Conservation (phyloP, 2,113 vertebrate species). For the Scolopax mira region DNA sequence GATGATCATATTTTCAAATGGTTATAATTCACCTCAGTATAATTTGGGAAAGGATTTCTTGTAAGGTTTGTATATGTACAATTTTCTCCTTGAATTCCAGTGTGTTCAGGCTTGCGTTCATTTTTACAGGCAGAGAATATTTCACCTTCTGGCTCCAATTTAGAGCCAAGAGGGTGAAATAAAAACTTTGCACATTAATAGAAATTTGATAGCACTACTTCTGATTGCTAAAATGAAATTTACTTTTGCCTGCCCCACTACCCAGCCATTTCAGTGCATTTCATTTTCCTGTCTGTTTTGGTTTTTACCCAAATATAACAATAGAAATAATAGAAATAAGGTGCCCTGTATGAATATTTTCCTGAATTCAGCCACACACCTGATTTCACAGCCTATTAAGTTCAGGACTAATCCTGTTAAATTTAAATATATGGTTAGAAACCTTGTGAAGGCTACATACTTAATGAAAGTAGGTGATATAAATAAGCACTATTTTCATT, state of each 20-base stretch:
- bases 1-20: neutral
- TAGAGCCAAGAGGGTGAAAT: neutral
- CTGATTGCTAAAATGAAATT: neutral
- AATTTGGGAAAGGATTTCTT: neutral
- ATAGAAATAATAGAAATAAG: neutral
- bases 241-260: neutral
- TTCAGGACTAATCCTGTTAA: neutral
- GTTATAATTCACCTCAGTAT: neutral
- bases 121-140: neutral
- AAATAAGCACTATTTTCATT: neutral
- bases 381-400: neutral
- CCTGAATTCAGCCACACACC: neutral
- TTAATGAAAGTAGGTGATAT: neutral
- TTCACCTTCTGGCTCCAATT: neutral
- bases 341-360: neutral
- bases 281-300: neutral
- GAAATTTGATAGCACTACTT: neutral
- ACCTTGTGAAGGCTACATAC: neutral
- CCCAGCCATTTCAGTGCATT: neutral
- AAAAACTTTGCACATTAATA: neutral
- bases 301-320: neutral
- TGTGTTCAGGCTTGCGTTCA: neutral
- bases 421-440: neutral
- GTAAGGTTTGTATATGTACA: neutral
- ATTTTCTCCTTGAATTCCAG: neutral